phyloP scores from a whole-genome alignment of 2,888 invertebrate species.

The Gisinianus flammeolus region DNA sequence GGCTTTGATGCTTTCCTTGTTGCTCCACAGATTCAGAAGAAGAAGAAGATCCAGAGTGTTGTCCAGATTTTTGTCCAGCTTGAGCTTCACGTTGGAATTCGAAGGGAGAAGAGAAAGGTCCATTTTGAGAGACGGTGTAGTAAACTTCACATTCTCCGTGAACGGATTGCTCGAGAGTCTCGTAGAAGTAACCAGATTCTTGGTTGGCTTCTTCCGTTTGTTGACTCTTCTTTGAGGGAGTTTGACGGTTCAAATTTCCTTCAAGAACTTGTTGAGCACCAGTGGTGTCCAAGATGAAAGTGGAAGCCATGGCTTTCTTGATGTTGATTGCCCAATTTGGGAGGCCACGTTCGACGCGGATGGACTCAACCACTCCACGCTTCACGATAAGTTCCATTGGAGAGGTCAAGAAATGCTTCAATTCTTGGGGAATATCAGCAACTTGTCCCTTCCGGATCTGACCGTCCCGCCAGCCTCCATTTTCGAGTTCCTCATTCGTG shows the following conservation, averaged over 20 bases:
- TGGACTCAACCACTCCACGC: slow-evolving; percentile 56
- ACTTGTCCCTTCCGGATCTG: slow-evolving; percentile 41
- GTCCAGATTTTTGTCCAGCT: slow-evolving; percentile 32
- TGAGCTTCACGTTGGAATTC: slow-evolving; percentile 50
- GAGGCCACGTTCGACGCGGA: slow-evolving; percentile 60
- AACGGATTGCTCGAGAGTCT: slow-evolving; percentile 59
- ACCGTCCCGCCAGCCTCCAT: slow-evolving; percentile 47
- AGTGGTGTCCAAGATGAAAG: slow-evolving; percentile 51
- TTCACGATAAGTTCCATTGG: slow-evolving; percentile 53
- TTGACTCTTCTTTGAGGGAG: too few species aligned
- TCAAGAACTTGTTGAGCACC: slow-evolving; percentile 47
- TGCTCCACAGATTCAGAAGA: slow-evolving; percentile 3
- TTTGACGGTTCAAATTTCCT: slow-evolving; percentile 46
- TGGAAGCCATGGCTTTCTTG: slow-evolving; percentile 61
- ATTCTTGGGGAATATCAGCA: slow-evolving; percentile 41
- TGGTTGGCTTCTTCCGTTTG: slow-evolving; percentile 32
- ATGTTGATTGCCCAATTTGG: slow-evolving; percentile 62
- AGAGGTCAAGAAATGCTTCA: slow-evolving; percentile 51
- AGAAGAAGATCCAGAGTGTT: background rate
- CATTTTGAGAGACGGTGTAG: slow-evolving; percentile 58
- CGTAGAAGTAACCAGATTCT: slow-evolving; percentile 56
- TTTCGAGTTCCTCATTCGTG: slow-evolving; percentile 38
- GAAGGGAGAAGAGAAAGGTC: slow-evolving; percentile 47
- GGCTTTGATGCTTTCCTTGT: background rate
- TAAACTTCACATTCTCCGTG: slow-evolving; percentile 61